These are phyloP conservation scores for Dolichomitus sp. DNA, from an alignment of 2,888 invertebrate species.

Conservation along the genomic window DNA sequence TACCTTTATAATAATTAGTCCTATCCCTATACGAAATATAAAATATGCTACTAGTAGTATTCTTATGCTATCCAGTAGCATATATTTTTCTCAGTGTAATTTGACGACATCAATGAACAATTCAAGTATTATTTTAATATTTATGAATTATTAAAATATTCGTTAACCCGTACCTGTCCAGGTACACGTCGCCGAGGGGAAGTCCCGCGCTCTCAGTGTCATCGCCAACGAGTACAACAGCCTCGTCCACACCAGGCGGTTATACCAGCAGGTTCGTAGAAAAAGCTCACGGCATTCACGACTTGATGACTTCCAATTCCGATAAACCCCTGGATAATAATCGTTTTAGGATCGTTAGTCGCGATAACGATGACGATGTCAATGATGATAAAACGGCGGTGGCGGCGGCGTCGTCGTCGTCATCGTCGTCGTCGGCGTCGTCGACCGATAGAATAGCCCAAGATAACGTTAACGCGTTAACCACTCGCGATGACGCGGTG, in stretches of 20 bases:
- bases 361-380: slow-evolving; percentile 69
- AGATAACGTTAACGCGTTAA: slow-evolving; percentile 63
- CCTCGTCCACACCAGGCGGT: slow-evolving; percentile 85
- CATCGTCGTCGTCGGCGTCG: slow-evolving; percentile 64
- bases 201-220: slow-evolving; percentile 83
- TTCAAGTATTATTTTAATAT: not conserved
- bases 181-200: slow-evolving; percentile 84
- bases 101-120: slow-evolving; percentile 16
- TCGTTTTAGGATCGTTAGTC: slow-evolving; percentile 83
- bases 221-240: slow-evolving; percentile 75
- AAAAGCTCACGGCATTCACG: slow-evolving; percentile 80
- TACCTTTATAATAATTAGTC: too few species aligned
- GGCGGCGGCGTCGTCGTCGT: slow-evolving; percentile 60
- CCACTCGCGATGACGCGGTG: slow-evolving; percentile 55
- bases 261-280: slow-evolving; percentile 90
- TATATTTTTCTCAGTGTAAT: too few species aligned
- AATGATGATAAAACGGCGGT: slow-evolving; percentile 57
- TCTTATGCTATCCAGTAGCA: too few species aligned
- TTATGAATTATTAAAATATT: slow-evolving; percentile 8
- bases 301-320: slow-evolving; percentile 82
- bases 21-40: too few species aligned
- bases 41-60: too few species aligned
- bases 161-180: slow-evolving; percentile 70
- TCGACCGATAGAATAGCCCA: slow-evolving; percentile 64
- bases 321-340: slow-evolving; percentile 83